A percentile compares a stretch with the other conserved stretches of the same genome.
phyloP scores from a whole-genome alignment of 2,113 vertebrate species.

The Thymallus thymallus region DNA sequence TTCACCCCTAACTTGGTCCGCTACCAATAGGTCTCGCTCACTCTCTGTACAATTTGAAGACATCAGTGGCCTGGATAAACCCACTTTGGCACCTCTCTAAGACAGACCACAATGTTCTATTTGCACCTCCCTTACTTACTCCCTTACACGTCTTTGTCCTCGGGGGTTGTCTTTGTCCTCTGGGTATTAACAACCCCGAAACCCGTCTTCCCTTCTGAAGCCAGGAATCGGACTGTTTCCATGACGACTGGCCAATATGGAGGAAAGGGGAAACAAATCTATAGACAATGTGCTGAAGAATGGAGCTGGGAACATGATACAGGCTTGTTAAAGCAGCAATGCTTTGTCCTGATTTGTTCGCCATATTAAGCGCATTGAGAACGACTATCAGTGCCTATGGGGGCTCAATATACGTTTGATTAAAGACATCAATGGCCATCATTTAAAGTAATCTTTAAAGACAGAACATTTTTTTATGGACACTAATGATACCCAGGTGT shows the following conservation, averaged over 20 bases:
- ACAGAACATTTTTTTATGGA: neutral
- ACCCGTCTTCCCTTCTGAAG: conserved; percentile 1
- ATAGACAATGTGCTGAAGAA: conserved; percentile 23
- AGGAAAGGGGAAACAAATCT: conserved; percentile 19
- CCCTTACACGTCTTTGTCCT: conserved; percentile 17
- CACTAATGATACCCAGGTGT: too few relatives aligned
- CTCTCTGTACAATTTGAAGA: neutral
- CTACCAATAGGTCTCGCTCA: neutral
- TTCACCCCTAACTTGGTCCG: neutral
- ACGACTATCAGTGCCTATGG: neutral
- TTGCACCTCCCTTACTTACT: conserved; percentile 18
- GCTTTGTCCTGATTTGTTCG: too few relatives aligned
- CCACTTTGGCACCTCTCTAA: conserved; percentile 7
- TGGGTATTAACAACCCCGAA: conserved; percentile 17
- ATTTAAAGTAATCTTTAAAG: neutral
- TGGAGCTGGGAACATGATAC: neutral
- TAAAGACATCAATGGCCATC: neutral
- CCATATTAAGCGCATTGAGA: neutral
- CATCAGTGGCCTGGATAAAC: neutral
- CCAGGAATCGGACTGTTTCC: conserved; percentile 29
- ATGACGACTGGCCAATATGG: conserved; percentile 45
- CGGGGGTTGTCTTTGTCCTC: conserved; percentile 4
- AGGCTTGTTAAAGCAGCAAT: conserved; percentile 8
- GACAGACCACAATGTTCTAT: conserved; percentile 11
- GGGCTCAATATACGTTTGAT: neutral